Evolutionary conservation across 2,113 vertebrate genomes (phyloP).

Genomic region (Agelaius tricolor): DNA sequence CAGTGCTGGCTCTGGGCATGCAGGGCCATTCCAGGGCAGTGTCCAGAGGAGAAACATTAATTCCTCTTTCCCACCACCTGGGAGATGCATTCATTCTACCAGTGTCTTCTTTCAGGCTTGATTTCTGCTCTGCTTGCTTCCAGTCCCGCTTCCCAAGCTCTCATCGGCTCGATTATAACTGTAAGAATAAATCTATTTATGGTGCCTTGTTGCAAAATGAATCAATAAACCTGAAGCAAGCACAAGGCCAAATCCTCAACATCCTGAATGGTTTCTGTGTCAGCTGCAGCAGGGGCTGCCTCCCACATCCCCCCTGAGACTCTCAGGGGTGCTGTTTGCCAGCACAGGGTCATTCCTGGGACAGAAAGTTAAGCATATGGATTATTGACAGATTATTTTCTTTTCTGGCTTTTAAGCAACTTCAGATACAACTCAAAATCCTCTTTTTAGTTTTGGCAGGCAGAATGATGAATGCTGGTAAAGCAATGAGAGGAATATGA

Average conservation of each 20-base stretch:
- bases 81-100: neutral
- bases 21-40: neutral
- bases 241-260: neutral
- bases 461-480: neutral
- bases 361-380: neutral
- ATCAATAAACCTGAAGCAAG: slow-evolving; percentile 12
- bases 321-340: neutral
- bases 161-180: neutral
- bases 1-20: neutral
- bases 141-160: neutral
- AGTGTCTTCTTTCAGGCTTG: neutral
- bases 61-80: neutral
- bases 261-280: neutral
- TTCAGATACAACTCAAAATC: neutral
- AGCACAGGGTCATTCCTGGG: neutral
- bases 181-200: slow-evolving; percentile 9
- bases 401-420: neutral
- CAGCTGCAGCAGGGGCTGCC: neutral
- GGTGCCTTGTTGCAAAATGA: neutral
- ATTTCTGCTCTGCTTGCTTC: neutral
- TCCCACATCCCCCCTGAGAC: neutral
- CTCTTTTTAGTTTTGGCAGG: neutral
- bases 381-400: neutral
- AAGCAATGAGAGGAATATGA: neutral
- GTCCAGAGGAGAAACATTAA: neutral